These are phyloP conservation scores for Argya squamiceps DNA, from an alignment of 2,797 vertebrate genomes.

Conservation along the genomic window DNA sequence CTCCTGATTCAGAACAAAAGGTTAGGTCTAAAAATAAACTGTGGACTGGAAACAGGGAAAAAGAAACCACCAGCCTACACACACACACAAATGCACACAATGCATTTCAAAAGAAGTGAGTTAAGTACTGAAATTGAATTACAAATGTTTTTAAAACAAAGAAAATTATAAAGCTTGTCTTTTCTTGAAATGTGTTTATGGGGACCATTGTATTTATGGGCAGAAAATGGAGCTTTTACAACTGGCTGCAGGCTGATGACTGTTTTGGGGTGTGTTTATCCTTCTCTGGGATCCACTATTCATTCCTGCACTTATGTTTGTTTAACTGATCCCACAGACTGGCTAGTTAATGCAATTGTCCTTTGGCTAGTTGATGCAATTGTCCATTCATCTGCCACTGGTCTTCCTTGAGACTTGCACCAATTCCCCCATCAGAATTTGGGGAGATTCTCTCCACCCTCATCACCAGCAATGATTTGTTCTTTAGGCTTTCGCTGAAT, in stretches of 20 bases:
- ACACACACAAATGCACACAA: not conserved
- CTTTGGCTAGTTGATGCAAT: not conserved
- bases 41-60: not conserved
- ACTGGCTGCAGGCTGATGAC: not conserved
- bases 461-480: accelerated
- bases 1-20: not conserved
- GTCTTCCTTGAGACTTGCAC: not conserved
- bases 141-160: not conserved
- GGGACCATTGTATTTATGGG: not conserved
- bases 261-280: not conserved
- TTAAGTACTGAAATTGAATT: not conserved
- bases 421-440: not conserved
- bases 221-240: not conserved
- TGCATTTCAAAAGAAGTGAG: not conserved
- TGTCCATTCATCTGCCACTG: not conserved
- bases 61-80: not conserved
- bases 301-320: not conserved
- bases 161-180: accelerated
- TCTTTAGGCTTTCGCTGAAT: not conserved
- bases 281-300: not conserved
- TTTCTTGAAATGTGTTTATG: not conserved
- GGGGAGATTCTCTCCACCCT: not conserved
- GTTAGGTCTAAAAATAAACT: not conserved
- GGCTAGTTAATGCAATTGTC: not conserved
- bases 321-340: not conserved